phyloP scores from a whole-genome alignment of 2,797 vertebrate species.

The Thunnus albacares region DNA sequence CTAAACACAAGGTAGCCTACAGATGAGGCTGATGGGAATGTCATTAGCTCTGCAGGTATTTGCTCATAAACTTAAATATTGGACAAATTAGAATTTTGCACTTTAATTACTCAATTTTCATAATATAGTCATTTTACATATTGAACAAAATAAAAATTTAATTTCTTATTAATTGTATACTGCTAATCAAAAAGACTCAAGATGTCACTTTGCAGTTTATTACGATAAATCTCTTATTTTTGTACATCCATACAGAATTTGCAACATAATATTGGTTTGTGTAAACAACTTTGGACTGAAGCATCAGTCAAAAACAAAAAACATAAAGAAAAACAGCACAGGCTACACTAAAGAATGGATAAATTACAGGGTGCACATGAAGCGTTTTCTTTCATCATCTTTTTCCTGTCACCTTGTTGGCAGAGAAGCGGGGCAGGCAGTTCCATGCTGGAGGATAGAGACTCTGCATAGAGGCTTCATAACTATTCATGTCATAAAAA shows the following conservation, averaged over 20 bases:
- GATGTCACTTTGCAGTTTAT: conserved; percentile 85
- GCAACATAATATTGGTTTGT: conserved; percentile 77
- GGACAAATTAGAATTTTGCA: no score
- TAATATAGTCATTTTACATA: neutral
- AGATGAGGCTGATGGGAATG: neutral
- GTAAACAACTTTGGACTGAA: conserved; percentile 82
- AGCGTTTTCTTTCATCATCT: conserved; percentile 57
- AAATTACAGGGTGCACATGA: conserved; percentile 75
- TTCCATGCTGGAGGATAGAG: conserved; percentile 59
- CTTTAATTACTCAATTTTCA: no score
- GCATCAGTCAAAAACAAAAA: conserved; percentile 66
- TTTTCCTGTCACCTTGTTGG: conserved; percentile 63
- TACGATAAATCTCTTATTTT: conserved; percentile 83
- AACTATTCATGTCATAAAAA: conserved; percentile 61
- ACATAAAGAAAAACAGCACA: conserved; percentile 70
- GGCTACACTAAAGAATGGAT: conserved; percentile 70
- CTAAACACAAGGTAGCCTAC: no score
- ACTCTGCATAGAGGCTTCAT: conserved; percentile 63
- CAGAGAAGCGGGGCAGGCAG: conserved; percentile 71
- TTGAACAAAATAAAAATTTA: neutral
- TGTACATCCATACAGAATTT: conserved; percentile 83
- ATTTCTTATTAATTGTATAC: neutral
- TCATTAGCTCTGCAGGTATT: neutral
- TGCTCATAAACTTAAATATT: neutral
- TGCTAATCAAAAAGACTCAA: conserved; percentile 68